Conservation (phyloP, 2,113 vertebrate species). For the Gobiocypris rarus region DNA sequence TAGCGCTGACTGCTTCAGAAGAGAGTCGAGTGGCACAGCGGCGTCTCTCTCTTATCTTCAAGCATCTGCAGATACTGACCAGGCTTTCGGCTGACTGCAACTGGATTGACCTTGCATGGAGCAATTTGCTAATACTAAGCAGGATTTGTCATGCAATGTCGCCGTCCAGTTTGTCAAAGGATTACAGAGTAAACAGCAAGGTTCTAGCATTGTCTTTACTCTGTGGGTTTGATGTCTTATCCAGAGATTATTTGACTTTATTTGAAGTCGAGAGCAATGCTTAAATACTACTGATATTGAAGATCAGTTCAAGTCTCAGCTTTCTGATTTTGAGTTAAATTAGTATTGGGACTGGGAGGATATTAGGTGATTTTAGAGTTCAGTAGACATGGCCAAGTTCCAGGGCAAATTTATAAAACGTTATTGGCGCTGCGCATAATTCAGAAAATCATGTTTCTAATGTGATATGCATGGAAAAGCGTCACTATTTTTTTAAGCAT, state of each 20-base stretch:
- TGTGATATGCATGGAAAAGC: neutral
- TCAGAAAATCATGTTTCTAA: neutral
- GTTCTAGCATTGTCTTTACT: neutral
- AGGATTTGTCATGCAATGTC: constrained; percentile 51
- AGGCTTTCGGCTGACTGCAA: neutral
- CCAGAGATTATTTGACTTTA: neutral
- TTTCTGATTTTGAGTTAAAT: neutral
- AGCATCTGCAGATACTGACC: constrained; percentile 56
- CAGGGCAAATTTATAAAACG: neutral
- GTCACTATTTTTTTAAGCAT: too few species aligned
- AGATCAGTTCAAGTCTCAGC: neutral
- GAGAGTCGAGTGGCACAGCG: constrained; percentile 52
- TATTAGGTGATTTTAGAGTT: neutral
- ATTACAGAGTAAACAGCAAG: neutral
- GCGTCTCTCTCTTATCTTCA: constrained; percentile 67
- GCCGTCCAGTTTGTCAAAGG: constrained; percentile 3
- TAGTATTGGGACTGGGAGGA: neutral
- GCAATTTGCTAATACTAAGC: constrained; percentile 44
- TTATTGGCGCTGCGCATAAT: neutral
- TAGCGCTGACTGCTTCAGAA: constrained; percentile 64
- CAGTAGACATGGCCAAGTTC: neutral
- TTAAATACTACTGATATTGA: constrained; percentile 2
- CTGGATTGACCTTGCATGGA: constrained; percentile 64
- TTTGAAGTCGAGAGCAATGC: neutral
- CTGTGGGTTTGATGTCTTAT: constrained; percentile 16